These are phyloP conservation scores for Pardosa pseudoannulata DNA, from an alignment of 2,888 invertebrate species.

Conservation along the genomic window DNA sequence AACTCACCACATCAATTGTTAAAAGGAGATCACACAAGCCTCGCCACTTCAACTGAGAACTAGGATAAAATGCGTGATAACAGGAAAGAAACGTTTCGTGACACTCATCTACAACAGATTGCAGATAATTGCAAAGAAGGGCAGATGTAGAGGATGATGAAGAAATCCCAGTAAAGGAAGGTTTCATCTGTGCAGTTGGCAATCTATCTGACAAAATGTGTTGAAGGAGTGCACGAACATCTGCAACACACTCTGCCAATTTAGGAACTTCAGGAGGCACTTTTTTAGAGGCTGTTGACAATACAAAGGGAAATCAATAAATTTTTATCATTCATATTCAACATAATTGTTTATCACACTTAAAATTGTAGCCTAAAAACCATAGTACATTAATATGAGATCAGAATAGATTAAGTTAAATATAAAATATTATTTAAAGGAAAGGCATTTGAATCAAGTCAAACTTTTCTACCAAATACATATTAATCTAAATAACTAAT, in stretches of 20 bases:
- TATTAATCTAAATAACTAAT: too few species aligned
- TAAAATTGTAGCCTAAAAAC: too few species aligned
- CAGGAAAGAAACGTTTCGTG: conserved; percentile 93
- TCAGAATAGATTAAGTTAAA: too few species aligned
- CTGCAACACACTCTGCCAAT: conserved; percentile 90
- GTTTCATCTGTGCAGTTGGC: conserved; percentile 76
- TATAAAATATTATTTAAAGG: too few species aligned
- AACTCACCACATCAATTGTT: conserved; percentile 70
- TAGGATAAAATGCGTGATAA: conserved; percentile 97
- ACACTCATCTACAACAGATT: conserved; percentile 87
- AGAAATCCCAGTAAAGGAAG: conserved; percentile 46
- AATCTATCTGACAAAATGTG: conserved; percentile 87
- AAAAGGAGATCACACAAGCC: conserved; percentile 88
- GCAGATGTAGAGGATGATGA: conserved; percentile 57
- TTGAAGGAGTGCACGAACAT: conserved; percentile 88
- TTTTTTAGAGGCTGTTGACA: conserved; percentile 76
- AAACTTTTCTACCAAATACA: too few species aligned
- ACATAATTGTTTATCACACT: too few species aligned
- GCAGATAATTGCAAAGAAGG: conserved; percentile 63
- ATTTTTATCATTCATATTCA: too few species aligned
- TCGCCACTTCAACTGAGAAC: conserved; percentile 93
- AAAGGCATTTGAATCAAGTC: too few species aligned
- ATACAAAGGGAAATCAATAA: too few species aligned
- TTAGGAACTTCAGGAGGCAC: conserved; percentile 83
- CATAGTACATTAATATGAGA: too few species aligned